Conservation (phyloP, 2,888 invertebrate genomes). For the Cheilosia urbana region DNA sequence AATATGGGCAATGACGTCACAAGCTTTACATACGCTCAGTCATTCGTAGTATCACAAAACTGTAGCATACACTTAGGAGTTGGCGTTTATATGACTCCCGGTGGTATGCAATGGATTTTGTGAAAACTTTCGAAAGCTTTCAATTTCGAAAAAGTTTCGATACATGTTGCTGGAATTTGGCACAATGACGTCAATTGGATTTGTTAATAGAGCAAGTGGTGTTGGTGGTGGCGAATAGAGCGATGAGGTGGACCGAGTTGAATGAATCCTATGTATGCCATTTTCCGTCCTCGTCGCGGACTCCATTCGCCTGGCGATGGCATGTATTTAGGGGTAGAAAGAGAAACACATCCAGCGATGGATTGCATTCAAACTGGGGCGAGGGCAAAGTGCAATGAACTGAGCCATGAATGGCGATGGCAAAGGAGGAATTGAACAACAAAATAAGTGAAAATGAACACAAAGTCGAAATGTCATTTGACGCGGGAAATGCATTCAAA, state of each 20-base stretch:
- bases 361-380: slow-evolving; percentile 79
- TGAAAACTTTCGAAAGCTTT: slow-evolving; percentile 16
- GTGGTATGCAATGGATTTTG: slow-evolving; percentile 57
- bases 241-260: slow-evolving; percentile 48
- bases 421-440: background rate
- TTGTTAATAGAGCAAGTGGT: slow-evolving; percentile 25
- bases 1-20: slow-evolving; percentile 49
- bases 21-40: slow-evolving; percentile 39
- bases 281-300: slow-evolving; percentile 15
- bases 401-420: slow-evolving; percentile 72
- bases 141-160: slow-evolving; percentile 56
- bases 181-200: slow-evolving; percentile 57
- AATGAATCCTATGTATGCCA: slow-evolving; percentile 71
- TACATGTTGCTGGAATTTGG: slow-evolving; percentile 52
- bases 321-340: slow-evolving; percentile 71
- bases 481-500: slow-evolving; percentile 56
- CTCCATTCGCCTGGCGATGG: slow-evolving; percentile 46
- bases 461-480: slow-evolving; percentile 56
- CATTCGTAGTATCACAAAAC: background rate
- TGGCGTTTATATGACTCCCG: background rate
- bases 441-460: slow-evolving; percentile 32
- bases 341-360: slow-evolving; percentile 54
- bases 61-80: slow-evolving; percentile 59
- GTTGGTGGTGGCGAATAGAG: slow-evolving; percentile 5
- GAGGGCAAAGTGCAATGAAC: slow-evolving; percentile 84